Conservation (phyloP, 2,113 vertebrate genomes). For the Oceanodroma tethys region DNA sequence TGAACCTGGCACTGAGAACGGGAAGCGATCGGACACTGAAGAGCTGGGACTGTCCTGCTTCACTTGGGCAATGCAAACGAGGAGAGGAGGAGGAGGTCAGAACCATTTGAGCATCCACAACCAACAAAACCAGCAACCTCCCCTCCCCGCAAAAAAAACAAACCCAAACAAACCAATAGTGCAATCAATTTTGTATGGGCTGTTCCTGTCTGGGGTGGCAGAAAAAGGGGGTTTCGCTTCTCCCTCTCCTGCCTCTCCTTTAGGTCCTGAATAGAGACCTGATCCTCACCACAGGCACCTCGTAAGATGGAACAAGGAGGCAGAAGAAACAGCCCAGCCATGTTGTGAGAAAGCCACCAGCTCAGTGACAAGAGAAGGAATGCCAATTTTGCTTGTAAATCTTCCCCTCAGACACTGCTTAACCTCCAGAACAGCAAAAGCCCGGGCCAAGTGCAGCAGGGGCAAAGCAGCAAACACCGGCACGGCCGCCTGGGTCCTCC, state of each 20-base stretch:
- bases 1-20: neutral
- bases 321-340: neutral
- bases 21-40: accelerated
- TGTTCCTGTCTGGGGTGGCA: neutral
- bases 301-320: neutral
- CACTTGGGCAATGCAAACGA: accelerated
- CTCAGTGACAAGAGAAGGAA: neutral
- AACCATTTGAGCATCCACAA: neutral
- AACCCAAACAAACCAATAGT: neutral
- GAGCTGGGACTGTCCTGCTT: neutral
- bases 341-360: neutral
- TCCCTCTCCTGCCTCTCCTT: neutral
- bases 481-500: neutral
- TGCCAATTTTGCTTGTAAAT: neutral
- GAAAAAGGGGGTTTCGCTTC: neutral
- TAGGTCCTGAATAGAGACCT: neutral
- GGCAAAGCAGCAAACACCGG: neutral
- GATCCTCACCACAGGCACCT: neutral
- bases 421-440: neutral
- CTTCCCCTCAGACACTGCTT: neutral
- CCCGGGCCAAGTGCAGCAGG: neutral
- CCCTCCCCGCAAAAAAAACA: neutral
- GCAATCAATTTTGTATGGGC: neutral
- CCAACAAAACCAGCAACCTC: neutral
- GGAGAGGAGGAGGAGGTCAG: neutral